A percentile compares a stretch with the other conserved stretches of the same genome.
These are phyloP conservation scores for Pseudopleuronectes americanus DNA, from an alignment of 2,797 vertebrate species.

Conservation along the genomic window DNA sequence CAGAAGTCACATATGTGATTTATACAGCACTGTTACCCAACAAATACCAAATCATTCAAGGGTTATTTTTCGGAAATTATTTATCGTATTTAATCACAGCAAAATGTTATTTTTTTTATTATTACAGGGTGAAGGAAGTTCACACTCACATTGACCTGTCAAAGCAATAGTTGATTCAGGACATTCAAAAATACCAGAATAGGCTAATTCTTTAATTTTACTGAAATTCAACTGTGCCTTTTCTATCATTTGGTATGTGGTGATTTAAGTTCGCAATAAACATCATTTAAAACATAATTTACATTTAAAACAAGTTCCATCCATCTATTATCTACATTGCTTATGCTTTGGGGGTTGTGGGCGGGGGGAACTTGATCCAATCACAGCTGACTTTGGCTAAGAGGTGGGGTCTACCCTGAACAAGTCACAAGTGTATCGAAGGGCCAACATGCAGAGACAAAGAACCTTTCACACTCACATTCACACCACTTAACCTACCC, in stretches of 20 bases:
- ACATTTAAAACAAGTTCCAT: neutral
- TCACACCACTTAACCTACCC: too few relatives aligned
- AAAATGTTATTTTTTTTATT: neutral
- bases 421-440: too few relatives aligned
- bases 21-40: neutral
- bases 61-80: neutral
- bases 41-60: neutral
- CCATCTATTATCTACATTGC: too few relatives aligned
- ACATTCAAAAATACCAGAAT: too few relatives aligned
- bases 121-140: neutral
- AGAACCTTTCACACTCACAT: too few relatives aligned
- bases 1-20: conserved; percentile 1
- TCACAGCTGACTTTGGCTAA: too few relatives aligned
- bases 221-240: neutral
- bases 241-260: too few relatives aligned
- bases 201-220: neutral
- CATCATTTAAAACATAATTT: neutral
- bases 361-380: too few relatives aligned
- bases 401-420: too few relatives aligned
- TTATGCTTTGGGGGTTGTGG: too few relatives aligned
- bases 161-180: neutral
- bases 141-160: neutral
- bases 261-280: neutral
- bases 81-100: neutral
- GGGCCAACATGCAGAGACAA: too few relatives aligned